A percentile compares a stretch with the other conserved stretches of the same genome.
phyloP scores from a whole-genome alignment of 1,140 invertebrate species.

The Aporrectodea caliginosa region DNA sequence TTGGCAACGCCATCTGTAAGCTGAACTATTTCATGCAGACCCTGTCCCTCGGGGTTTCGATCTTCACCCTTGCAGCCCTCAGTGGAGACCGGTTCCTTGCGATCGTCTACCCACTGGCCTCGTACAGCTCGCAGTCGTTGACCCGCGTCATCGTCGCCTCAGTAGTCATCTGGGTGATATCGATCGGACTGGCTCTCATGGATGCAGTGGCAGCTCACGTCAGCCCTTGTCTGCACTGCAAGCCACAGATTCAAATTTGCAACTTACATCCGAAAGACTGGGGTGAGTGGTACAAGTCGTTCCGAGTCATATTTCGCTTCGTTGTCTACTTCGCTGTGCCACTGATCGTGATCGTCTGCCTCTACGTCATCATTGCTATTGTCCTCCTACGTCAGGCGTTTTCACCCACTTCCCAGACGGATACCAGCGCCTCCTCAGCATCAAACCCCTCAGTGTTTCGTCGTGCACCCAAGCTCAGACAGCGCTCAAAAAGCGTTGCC shows the following conservation, averaged over 20 bases:
- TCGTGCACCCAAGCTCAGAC: background rate
- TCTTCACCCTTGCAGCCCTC: constrained; percentile 85
- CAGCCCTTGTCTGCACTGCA: background rate
- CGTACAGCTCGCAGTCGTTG: background rate
- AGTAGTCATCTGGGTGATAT: background rate
- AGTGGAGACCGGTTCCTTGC: constrained; percentile 72
- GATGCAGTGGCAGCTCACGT: background rate
- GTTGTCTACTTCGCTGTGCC: background rate
- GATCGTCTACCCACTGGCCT: background rate
- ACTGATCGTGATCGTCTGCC: background rate
- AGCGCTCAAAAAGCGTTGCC: background rate
- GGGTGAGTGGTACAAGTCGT: background rate
- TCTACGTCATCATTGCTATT: background rate
- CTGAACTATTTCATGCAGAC: constrained; percentile 82
- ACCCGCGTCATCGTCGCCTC: background rate
- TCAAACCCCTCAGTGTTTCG: too few relatives aligned
- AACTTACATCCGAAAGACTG: background rate
- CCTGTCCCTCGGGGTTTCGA: constrained; percentile 84
- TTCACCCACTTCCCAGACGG: too few relatives aligned
- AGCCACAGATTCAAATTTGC: background rate
- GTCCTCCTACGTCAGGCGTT: background rate
- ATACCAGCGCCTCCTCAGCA: too few relatives aligned
- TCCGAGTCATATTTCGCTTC: background rate
- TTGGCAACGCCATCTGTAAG: constrained; percentile 63
- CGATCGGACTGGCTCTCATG: background rate